phyloP scores from a whole-genome alignment of 2,113 vertebrate genomes.

The Cranoglanis bouderius region DNA sequence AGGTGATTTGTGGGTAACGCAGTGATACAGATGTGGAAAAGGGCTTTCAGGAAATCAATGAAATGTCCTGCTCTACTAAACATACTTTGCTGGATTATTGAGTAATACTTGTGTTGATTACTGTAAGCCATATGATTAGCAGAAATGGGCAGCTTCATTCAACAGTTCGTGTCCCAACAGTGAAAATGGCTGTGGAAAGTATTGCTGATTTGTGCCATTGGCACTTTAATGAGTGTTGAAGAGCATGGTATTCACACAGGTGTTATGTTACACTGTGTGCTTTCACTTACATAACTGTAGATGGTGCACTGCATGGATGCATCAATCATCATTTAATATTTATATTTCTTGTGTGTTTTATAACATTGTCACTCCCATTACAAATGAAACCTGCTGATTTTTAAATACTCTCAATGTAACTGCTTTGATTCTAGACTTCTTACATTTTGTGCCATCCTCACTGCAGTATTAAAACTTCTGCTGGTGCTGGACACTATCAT shows the following conservation, averaged over 20 bases:
- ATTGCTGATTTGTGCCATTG: background rate
- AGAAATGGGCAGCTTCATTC: background rate
- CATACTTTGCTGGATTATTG: background rate
- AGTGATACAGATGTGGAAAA: background rate
- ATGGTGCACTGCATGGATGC: background rate
- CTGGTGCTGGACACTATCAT: constrained; percentile 19
- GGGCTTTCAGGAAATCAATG: background rate
- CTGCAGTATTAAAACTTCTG: constrained; percentile 12
- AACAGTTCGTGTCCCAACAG: background rate
- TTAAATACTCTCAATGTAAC: background rate
- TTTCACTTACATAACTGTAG: background rate
- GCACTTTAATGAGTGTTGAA: background rate
- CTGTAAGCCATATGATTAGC: background rate
- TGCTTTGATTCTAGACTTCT: constrained; percentile 13
- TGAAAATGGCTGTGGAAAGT: background rate
- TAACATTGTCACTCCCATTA: background rate
- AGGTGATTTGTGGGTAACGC: background rate
- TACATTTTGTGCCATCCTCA: background rate
- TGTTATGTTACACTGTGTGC: background rate
- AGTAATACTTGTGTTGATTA: background rate
- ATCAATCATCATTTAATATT: background rate
- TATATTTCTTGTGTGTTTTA: background rate
- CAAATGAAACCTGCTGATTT: background rate
- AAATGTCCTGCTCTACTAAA: constrained; percentile 7
- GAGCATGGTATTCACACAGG: background rate